Percentiles rank a stretch among this genome's conserved stretches.
phyloP scores from a whole-genome alignment of 1,140 invertebrate species.

The Leptinotarsa defecta region DNA sequence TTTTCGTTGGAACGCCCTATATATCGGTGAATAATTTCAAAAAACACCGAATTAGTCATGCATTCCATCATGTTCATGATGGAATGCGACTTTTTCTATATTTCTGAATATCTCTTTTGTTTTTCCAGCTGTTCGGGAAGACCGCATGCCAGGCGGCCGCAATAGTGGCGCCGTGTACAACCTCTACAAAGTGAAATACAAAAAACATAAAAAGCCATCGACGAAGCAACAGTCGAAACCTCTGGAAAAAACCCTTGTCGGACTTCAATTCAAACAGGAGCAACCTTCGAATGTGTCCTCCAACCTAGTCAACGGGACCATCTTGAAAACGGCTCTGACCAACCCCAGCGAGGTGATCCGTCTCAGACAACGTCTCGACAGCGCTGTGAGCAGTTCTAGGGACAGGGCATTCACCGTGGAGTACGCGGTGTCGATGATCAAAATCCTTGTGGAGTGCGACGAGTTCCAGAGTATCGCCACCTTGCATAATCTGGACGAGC shows the following conservation, averaged over 20 bases:
- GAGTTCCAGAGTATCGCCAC: conserved; percentile 95
- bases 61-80: no score
- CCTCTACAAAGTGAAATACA: conserved; percentile 98
- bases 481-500: conserved; percentile 84
- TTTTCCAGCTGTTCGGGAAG: conserved; percentile 89
- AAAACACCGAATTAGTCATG: no score
- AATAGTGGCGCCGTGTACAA: conserved; percentile 99
- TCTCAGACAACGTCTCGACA: conserved; percentile 83
- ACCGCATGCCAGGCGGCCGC: conserved; percentile 97
- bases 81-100: not conserved
- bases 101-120: conserved; percentile 14
- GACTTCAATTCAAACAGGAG: conserved; percentile 51
- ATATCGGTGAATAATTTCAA: no score
- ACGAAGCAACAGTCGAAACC: conserved; percentile 57
- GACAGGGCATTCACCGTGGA: conserved; percentile 82
- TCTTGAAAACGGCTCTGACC: conserved; percentile 90
- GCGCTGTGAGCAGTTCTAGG: conserved; percentile 81
- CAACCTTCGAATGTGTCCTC: conserved; percentile 62
- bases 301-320: conserved; percentile 86
- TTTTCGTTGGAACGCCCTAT: no score
- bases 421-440: conserved; percentile 82
- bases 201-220: conserved; percentile 90
- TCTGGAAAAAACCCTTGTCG: conserved; percentile 42
- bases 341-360: conserved; percentile 91
- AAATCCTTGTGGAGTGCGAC: conserved; percentile 90